These are phyloP conservation scores for Brienomyrus longianalis DNA, from an alignment of 2,113 vertebrate species.

Conservation along the genomic window DNA sequence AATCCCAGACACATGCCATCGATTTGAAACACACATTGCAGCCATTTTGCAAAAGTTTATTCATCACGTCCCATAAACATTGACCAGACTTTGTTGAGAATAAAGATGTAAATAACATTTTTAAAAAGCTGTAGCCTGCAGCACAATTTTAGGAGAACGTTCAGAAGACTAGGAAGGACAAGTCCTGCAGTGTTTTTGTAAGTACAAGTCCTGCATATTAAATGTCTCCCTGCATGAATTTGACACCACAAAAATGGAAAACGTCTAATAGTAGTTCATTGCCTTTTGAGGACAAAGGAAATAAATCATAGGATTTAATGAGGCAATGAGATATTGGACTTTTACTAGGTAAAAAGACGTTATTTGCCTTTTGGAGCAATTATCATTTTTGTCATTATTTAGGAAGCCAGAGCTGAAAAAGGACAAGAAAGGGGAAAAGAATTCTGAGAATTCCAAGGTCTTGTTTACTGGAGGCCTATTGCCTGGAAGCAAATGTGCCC, in stretches of 20 bases:
- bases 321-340: neutral
- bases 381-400: neutral
- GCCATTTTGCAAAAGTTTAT: slow-evolving; percentile 4
- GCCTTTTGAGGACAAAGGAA: neutral
- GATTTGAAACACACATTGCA: neutral
- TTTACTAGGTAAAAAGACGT: neutral
- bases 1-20: neutral
- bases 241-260: neutral
- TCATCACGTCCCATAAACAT: neutral
- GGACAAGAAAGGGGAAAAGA: neutral
- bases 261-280: neutral
- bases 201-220: neutral
- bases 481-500: neutral
- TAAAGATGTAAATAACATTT: neutral
- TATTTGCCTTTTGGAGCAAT: neutral
- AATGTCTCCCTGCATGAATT: neutral
- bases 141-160: neutral
- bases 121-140: neutral
- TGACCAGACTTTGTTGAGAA: slow-evolving; percentile 4
- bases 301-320: neutral
- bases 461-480: neutral
- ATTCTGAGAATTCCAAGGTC: neutral
- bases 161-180: neutral
- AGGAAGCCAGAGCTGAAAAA: neutral
- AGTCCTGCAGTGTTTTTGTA: neutral